Conservation (phyloP, 2,113 vertebrate species). For the Neodon shergylaensis region DNA sequence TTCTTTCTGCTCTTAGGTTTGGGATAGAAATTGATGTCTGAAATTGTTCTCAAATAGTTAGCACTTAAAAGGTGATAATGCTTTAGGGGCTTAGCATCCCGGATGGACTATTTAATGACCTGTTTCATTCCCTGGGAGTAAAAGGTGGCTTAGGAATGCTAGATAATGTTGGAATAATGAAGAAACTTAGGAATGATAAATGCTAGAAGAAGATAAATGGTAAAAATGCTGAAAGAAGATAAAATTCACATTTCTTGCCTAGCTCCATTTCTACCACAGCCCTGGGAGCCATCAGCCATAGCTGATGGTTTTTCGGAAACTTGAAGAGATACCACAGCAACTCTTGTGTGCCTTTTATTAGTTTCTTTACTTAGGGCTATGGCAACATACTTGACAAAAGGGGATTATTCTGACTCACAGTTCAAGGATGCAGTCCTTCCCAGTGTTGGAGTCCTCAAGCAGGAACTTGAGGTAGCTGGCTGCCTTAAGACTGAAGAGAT, state of each 20-base stretch:
- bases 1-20: not conserved
- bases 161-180: not conserved
- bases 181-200: not conserved
- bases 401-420: not conserved
- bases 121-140: not conserved
- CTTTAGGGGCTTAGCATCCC: not conserved
- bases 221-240: not conserved
- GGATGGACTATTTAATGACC: not conserved
- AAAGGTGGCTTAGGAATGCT: not conserved
- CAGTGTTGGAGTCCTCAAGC: no score
- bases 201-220: not conserved
- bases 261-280: not conserved
- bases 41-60: not conserved
- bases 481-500: not conserved
- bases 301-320: not conserved
- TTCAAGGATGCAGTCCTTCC: not conserved
- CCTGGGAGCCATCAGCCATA: not conserved
- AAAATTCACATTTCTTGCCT: not conserved
- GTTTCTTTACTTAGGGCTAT: not conserved
- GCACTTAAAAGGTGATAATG: not conserved
- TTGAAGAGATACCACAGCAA: not conserved
- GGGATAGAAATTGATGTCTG: not conserved
- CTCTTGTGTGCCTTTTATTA: not conserved
- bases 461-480: not conserved
- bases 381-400: not conserved